These are phyloP conservation scores for Neocrepidodera transversa DNA, from an alignment of 2,888 invertebrate genomes.

Conservation along the genomic window DNA sequence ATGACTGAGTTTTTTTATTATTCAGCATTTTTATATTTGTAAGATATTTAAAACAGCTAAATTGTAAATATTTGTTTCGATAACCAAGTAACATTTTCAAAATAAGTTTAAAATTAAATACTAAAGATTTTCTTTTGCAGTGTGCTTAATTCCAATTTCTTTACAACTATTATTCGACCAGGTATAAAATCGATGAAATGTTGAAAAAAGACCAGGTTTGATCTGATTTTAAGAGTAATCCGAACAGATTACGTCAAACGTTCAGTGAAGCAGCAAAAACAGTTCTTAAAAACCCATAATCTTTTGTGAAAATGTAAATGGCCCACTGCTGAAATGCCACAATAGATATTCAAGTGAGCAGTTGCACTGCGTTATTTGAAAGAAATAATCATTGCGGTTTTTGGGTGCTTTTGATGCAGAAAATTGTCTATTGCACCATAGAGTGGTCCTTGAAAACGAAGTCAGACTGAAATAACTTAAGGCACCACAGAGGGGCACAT, in stretches of 20 bases:
- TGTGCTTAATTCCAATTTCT: slow-evolving; percentile 1
- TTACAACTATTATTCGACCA: slow-evolving; percentile 3
- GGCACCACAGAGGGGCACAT: too few relatives aligned
- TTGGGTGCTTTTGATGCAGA: slow-evolving; percentile 24
- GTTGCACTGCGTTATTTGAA: slow-evolving; percentile 22
- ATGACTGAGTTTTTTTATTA: too few relatives aligned
- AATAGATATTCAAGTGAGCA: slow-evolving; percentile 31
- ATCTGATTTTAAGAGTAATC: slow-evolving; percentile 33
- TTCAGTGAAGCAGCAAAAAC: slow-evolving; percentile 26
- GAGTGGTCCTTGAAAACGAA: slow-evolving; percentile 9
- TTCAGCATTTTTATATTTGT: too few relatives aligned
- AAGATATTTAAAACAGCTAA: too few relatives aligned
- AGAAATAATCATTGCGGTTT: slow-evolving; percentile 24
- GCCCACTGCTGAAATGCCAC: slow-evolving; percentile 31
- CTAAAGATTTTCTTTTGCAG: too few relatives aligned
- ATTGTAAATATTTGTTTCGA: too few relatives aligned
- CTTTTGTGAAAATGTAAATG: slow-evolving; percentile 33
- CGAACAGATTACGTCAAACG: slow-evolving; percentile 26
- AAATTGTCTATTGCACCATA: slow-evolving; percentile 15
- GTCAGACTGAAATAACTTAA: slow-evolving; percentile 4
- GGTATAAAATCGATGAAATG: slow-evolving; percentile 18
- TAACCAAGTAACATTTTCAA: too few relatives aligned
- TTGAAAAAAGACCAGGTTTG: slow-evolving; percentile 21
- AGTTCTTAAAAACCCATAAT: slow-evolving; percentile 29
- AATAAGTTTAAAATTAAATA: too few relatives aligned